Evolutionary conservation across 2,888 invertebrate genomes (phyloP).

Genomic region (Clivina fossor): DNA sequence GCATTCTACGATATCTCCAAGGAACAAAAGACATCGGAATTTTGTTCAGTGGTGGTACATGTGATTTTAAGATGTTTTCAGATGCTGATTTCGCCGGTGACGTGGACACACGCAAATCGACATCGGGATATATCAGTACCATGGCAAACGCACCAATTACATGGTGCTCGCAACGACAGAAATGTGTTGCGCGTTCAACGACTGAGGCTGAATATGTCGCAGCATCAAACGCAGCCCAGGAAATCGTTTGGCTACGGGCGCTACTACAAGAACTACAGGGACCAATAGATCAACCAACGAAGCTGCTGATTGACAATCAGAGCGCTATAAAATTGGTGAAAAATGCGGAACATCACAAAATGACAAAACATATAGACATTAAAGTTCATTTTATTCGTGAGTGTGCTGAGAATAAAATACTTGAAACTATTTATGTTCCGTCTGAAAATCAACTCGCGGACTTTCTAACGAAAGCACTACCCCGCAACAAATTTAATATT

Average conservation of each 20-base stretch:
- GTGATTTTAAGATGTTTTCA: conserved; percentile 6
- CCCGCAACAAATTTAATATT: conserved; percentile 4
- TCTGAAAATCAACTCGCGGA: background rate
- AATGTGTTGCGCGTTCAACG: background rate
- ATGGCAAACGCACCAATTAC: too few species aligned
- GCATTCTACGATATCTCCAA: conserved; percentile 40
- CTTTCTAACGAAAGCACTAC: background rate
- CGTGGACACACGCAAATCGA: too few species aligned
- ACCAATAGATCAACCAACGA: background rate
- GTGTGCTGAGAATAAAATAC: background rate
- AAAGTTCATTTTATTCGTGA: background rate
- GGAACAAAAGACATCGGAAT: conserved; percentile 35
- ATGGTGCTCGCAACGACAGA: too few species aligned
- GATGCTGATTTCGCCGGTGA: too few species aligned
- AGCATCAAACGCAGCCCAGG: conserved; percentile 1
- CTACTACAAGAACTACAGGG: background rate
- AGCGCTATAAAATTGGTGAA: background rate
- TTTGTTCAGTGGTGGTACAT: conserved; percentile 24
- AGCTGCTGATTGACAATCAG: background rate
- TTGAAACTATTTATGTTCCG: background rate
- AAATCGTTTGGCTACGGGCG: background rate
- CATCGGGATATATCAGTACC: too few species aligned
- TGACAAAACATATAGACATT: background rate
- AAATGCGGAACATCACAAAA: background rate
- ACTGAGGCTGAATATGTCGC: background rate